phyloP scores from a whole-genome alignment of 2,113 vertebrate genomes.

The Gavialis gangeticus region DNA sequence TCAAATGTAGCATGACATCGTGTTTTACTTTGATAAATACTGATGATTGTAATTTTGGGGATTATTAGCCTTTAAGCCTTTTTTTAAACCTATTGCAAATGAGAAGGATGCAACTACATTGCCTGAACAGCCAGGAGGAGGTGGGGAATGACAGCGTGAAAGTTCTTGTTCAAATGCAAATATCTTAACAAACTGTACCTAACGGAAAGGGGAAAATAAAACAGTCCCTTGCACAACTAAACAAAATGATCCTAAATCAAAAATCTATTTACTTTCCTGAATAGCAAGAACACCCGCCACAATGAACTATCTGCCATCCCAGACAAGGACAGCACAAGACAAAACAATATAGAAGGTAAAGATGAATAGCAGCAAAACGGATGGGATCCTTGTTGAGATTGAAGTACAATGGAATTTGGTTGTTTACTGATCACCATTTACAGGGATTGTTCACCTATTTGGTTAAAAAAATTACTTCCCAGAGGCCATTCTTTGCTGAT shows the following conservation, averaged over 20 bases:
- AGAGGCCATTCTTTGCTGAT: slow-evolving; percentile 11
- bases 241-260: slow-evolving; percentile 53
- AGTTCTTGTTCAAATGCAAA: slow-evolving; percentile 63
- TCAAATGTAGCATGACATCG: slow-evolving; percentile 74
- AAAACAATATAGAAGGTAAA: slow-evolving; percentile 2
- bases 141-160: not conserved
- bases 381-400: not conserved
- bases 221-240: not conserved
- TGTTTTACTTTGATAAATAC: slow-evolving; percentile 77
- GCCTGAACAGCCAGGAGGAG: slow-evolving; percentile 43
- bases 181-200: slow-evolving; percentile 59
- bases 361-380: slow-evolving; percentile 21
- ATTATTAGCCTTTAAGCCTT: slow-evolving; percentile 71
- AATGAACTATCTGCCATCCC: slow-evolving; percentile 23
- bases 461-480: slow-evolving; percentile 31
- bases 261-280: slow-evolving; percentile 58
- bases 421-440: slow-evolving; percentile 45
- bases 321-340: not conserved
- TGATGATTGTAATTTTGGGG: slow-evolving; percentile 75
- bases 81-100: slow-evolving; percentile 46
- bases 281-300: slow-evolving; percentile 24
- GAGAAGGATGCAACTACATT: slow-evolving; percentile 16
- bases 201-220: slow-evolving; percentile 34
- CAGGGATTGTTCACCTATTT: slow-evolving; percentile 25
- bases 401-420: slow-evolving; percentile 10